Conservation (phyloP, 2,113 vertebrate species). For the Nyctibius bracteatus region DNA sequence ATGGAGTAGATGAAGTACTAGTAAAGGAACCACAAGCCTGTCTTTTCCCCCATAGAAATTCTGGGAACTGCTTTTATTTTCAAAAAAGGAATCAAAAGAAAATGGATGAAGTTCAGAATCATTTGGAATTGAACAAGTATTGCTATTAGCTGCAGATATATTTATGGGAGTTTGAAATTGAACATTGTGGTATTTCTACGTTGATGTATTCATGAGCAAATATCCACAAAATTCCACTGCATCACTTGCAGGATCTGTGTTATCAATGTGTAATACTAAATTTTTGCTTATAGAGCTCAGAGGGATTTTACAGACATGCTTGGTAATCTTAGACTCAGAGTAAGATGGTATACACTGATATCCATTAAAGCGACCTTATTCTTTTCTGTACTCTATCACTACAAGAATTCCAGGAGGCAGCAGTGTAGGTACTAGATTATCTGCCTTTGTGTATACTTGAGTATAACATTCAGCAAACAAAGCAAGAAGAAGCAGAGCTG, state of each 20-base stretch:
- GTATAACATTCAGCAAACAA: not conserved
- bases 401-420: not conserved
- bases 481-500: not conserved
- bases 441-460: not conserved
- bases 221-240: not conserved
- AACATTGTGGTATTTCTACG: not conserved
- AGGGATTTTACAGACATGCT: not conserved
- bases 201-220: slow-evolving; percentile 15
- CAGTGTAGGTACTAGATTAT: not conserved
- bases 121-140: not conserved
- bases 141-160: not conserved
- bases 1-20: not conserved
- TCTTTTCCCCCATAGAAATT: not conserved
- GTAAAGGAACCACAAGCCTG: not conserved
- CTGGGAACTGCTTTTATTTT: not conserved
- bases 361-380: not conserved
- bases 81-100: not conserved
- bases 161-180: not conserved
- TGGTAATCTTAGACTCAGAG: not conserved
- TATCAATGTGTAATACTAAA: slow-evolving; percentile 5
- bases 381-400: not conserved
- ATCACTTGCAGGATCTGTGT: not conserved
- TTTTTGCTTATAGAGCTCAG: not conserved
- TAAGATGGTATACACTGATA: not conserved
- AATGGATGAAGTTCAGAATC: not conserved